Evolutionary conservation across 1,140 invertebrate genomes (phyloP).

Genomic region (Tetramorium alpestre): DNA sequence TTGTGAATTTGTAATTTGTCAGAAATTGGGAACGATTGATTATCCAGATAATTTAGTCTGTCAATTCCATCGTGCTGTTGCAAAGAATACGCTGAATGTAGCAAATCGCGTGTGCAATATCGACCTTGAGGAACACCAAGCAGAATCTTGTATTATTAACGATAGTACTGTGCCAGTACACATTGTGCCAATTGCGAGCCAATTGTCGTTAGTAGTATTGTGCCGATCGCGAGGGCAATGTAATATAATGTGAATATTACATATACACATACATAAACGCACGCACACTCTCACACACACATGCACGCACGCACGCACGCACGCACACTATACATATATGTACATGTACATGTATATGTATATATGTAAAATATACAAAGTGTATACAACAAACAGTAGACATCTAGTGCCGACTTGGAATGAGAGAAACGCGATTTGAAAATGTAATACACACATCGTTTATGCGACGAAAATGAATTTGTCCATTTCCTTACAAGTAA

Average conservation of each 20-base stretch:
- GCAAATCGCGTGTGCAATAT: constrained; percentile 42
- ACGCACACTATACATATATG: background rate
- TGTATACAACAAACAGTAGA: background rate
- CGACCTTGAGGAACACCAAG: constrained; percentile 39
- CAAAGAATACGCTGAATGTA: constrained; percentile 21
- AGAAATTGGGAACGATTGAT: constrained; percentile 5
- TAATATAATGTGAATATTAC: background rate
- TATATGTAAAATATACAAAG: background rate
- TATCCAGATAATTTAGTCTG: background rate
- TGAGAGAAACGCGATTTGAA: constrained; percentile 21
- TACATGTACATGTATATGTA: background rate
- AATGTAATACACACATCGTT: constrained; percentile 27
- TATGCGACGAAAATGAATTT: constrained; percentile 47
- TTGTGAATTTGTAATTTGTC: constrained; percentile 8
- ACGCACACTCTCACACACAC: too few species aligned
- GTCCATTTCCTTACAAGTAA: constrained; percentile 59
- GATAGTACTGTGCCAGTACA: constrained; percentile 30
- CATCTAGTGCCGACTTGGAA: constrained; percentile 8
- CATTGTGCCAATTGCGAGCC: constrained; percentile 35
- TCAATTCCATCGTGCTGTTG: constrained; percentile 9
- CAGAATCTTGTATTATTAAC: constrained; percentile 21
- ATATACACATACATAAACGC: background rate
- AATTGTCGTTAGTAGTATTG: constrained; percentile 3
- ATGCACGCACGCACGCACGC: too few species aligned
- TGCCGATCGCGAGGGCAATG: background rate